Evolutionary conservation across 35 echinoderm and acorn worm species (phyloP), one percentile per base, ranked within the genome.

Genomic region (Anneissia japonica): DNA sequence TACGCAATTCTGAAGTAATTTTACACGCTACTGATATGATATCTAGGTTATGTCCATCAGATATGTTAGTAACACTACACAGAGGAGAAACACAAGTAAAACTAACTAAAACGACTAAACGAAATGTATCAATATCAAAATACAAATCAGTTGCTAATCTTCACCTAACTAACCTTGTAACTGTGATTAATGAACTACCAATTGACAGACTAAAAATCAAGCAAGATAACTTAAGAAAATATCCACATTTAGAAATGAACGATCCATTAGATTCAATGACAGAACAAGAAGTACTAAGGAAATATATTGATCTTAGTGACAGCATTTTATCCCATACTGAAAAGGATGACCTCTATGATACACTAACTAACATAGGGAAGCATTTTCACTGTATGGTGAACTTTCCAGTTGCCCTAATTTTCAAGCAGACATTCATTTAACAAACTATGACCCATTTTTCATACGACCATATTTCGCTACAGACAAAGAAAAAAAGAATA

Each of bases 301-400:
- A 46, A 72, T 46, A 84, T 23, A 84, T 84, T 72, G n/a, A 55
- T 21, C 33, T 72, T 7, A 72, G 7, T 23, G 19, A 84, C 38
- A 55, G 82, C 21, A 55, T 55, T 12, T 46, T 84, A 29, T 84
- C 82, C 38, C 38, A 38, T 6, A 30, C 82, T 74, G 79, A 46
- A 16, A 38, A 84, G 46, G 21, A 55, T 7, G 14, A 84, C 46
- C 4, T 84, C 14, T 30, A 26, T 33, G 14, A 46, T 7, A 12
- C 72, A 55, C 38, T 84, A 84, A 72, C 19, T 10, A 84, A 9
- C 46, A 88, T 64, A 46, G 81, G 31, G 0, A 72, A 46, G 86
- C 86, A 0, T 88, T 88, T 81, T 88, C 77, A 30, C 73, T 88
- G 38, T 88, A 88, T 36, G 77, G 87, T 35, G 81, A 89, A 89